Percentiles rank a stretch among this genome's conserved stretches.
Conservation (phyloP, 2,888 invertebrate species). For the Harmothoe impar region DNA sequence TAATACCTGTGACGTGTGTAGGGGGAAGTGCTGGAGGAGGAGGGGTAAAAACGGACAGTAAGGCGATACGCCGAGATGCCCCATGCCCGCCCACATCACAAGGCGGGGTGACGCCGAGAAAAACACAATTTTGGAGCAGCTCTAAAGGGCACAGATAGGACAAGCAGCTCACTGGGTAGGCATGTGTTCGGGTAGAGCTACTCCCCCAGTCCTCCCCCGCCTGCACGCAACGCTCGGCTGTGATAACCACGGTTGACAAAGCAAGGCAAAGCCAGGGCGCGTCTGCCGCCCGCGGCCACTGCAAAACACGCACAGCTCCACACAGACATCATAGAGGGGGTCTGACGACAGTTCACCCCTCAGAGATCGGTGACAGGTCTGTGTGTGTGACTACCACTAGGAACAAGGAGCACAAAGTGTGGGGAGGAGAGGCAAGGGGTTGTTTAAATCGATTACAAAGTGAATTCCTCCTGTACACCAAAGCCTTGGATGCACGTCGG, state of each 20-base stretch:
- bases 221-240: not conserved
- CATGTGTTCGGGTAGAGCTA: slow-evolving; percentile 15
- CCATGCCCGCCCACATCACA: not conserved
- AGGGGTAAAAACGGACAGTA: not conserved
- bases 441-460: slow-evolving; percentile 23
- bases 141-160: slow-evolving; percentile 1
- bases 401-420: not conserved
- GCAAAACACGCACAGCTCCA: not conserved
- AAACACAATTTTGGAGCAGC: slow-evolving; percentile 25
- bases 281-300: not conserved
- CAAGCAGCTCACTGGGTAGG: not conserved
- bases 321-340: slow-evolving; percentile 20
- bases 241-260: slow-evolving; percentile 10
- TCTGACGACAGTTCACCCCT: slow-evolving; percentile 7
- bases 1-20: not conserved
- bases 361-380: not conserved
- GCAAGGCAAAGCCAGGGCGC: not conserved
- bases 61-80: not conserved
- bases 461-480: not conserved
- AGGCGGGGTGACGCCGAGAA: not conserved
- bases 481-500: too few species aligned
- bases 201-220: not conserved
- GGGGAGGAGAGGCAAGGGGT: not conserved
- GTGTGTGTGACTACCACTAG: not conserved
- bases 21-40: not conserved